Evolutionary conservation across 92 coral and sea anemone species (phyloP).

Genomic region (Siderastrea siderea): DNA sequence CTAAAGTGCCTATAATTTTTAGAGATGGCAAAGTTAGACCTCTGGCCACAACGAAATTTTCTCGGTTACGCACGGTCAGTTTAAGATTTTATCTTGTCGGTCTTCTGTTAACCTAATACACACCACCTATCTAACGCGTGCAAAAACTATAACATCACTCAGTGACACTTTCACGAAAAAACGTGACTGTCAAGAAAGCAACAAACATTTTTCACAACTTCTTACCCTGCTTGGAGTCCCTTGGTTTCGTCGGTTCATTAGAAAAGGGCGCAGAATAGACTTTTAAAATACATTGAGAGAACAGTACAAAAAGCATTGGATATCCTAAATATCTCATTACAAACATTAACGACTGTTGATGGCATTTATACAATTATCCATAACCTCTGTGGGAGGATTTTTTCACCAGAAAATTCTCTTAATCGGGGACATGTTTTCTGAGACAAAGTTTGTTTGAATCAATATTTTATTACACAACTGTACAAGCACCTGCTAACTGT

Average conservation of each 20-base stretch:
- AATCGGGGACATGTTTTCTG: slow-evolving; percentile 4
- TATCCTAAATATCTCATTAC: not conserved
- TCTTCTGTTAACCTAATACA: too few relatives aligned
- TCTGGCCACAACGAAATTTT: too few relatives aligned
- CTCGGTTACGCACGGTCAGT: too few relatives aligned
- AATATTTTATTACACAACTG: slow-evolving; percentile 22
- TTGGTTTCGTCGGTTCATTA: slow-evolving; percentile 16
- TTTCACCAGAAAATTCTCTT: not conserved
- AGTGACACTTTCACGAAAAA: not conserved
- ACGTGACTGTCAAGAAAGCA: not conserved
- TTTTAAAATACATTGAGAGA: not conserved
- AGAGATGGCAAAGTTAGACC: too few relatives aligned
- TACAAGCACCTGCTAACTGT: slow-evolving; percentile 25
- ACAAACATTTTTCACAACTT: not conserved
- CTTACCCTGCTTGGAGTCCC: slow-evolving; percentile 29
- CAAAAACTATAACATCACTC: not conserved
- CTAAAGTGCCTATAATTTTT: too few relatives aligned
- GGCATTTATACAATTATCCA: not conserved
- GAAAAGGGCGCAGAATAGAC: slow-evolving; percentile 3
- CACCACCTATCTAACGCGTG: too few relatives aligned
- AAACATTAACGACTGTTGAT: not conserved
- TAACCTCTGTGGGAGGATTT: not conserved
- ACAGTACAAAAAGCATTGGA: not conserved
- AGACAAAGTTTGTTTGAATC: slow-evolving; percentile 4
- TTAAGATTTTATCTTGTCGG: not conserved